A percentile compares a stretch with the other conserved stretches of the same genome.
Evolutionary conservation across 2,797 vertebrate genomes (phyloP).

Genomic region (Labeo calbasu): DNA sequence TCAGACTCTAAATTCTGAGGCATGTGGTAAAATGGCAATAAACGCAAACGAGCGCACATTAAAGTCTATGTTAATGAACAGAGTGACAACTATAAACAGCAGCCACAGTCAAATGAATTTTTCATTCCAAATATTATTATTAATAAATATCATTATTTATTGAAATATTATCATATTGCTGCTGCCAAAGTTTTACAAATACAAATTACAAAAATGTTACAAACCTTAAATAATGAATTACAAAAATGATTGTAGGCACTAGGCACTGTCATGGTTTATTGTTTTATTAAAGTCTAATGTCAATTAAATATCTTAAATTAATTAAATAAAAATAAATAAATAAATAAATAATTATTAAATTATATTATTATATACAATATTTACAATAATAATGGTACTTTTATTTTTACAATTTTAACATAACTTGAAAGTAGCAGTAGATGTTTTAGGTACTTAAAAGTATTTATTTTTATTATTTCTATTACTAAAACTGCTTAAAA

Average conservation of each 20-base stretch:
- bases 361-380: not conserved
- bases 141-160: not conserved
- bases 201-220: too few species aligned
- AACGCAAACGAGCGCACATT: not conserved
- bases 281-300: not conserved
- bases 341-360: too few species aligned
- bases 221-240: not conserved
- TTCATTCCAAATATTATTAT: not conserved
- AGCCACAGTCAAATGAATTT: not conserved
- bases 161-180: not conserved
- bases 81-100: not conserved
- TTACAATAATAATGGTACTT: not conserved
- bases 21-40: not conserved
- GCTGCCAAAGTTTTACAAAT: not conserved
- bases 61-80: too few species aligned
- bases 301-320: not conserved
- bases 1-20: not conserved
- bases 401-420: not conserved
- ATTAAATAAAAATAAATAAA: not conserved
- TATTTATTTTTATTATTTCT: not conserved
- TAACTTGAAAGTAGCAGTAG: not conserved
- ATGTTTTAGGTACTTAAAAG: not conserved
- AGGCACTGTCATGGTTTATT: not conserved
- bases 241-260: not conserved
- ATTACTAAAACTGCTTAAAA: not conserved